Conservation (phyloP, 2,888 invertebrate genomes). For the Elmis aenea region DNA sequence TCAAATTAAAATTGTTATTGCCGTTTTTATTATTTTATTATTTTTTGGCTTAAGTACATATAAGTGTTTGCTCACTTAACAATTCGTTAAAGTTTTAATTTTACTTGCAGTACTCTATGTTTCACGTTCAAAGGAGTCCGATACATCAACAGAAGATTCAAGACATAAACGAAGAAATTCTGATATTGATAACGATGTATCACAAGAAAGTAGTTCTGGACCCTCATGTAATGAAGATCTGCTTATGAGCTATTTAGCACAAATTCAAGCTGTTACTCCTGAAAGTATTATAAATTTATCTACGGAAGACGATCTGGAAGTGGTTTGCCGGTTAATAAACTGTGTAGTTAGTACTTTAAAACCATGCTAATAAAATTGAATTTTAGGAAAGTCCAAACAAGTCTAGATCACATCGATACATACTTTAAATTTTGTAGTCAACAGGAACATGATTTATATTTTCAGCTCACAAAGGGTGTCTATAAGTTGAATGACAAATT, state of each 20-base stretch:
- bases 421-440: conserved; percentile 44
- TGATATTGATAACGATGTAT: too few relatives aligned
- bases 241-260: conserved; percentile 48
- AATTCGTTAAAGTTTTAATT: too few relatives aligned
- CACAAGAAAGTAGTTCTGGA: too few relatives aligned
- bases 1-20: too few relatives aligned
- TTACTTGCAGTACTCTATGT: too few relatives aligned
- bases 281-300: conserved; percentile 50
- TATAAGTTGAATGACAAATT: conserved; percentile 44
- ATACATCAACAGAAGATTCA: too few relatives aligned
- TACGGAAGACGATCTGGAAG: conserved; percentile 40
- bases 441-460: conserved; percentile 47
- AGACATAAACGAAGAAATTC: too few relatives aligned
- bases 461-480: conserved; percentile 46
- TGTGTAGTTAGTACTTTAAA: conserved; percentile 9
- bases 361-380: conserved; percentile 1
- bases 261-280: conserved; percentile 51
- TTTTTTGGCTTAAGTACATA: too few relatives aligned
- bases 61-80: too few relatives aligned
- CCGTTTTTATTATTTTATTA: too few relatives aligned
- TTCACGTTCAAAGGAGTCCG: too few relatives aligned
- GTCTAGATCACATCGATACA: conserved; percentile 41
- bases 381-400: conserved; percentile 36
- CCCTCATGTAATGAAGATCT: conserved; percentile 42
- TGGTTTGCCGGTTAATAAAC: conserved; percentile 39